Evolutionary conservation across 1,140 invertebrate genomes (phyloP).

Genomic region (Drosophila miranda): DNA sequence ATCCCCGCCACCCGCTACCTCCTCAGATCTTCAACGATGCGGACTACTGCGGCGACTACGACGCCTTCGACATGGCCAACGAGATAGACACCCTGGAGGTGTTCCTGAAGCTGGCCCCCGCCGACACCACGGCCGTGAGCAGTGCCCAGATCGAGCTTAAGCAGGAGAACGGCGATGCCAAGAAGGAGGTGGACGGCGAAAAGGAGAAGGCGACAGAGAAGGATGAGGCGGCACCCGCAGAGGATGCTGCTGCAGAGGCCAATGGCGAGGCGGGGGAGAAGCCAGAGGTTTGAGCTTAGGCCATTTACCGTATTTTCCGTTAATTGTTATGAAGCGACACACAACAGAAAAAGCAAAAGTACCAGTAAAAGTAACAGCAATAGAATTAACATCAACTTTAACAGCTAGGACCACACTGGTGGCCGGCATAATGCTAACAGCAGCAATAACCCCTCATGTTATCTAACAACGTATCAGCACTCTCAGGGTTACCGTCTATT

Average conservation of each 20-base stretch:
- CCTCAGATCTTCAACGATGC: slow-evolving; percentile 97
- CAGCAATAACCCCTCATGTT: slow-evolving; percentile 61
- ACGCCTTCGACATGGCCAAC: slow-evolving; percentile 95
- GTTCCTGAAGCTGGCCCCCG: slow-evolving; percentile 88
- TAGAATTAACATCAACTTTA: slow-evolving; percentile 50
- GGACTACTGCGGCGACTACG: slow-evolving; percentile 96
- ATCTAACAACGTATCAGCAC: slow-evolving; percentile 62
- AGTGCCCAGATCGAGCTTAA: slow-evolving; percentile 83
- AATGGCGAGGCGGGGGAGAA: slow-evolving; percentile 40
- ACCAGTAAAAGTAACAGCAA: slow-evolving; percentile 37
- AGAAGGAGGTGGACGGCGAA: slow-evolving; percentile 56
- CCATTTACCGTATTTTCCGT: slow-evolving; percentile 68
- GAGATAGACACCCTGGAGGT: slow-evolving; percentile 94
- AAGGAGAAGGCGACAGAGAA: slow-evolving; percentile 35
- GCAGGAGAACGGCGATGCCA: slow-evolving; percentile 68
- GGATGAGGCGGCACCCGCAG: slow-evolving; percentile 49
- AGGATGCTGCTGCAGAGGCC: slow-evolving; percentile 22
- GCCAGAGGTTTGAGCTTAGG: slow-evolving; percentile 72
- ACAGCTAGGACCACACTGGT: slow-evolving; percentile 29
- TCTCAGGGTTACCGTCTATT: slow-evolving; percentile 21
- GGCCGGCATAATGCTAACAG: slow-evolving; percentile 35
- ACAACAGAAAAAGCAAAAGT: slow-evolving; percentile 51
- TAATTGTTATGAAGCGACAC: slow-evolving; percentile 64
- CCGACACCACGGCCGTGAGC: slow-evolving; percentile 82
- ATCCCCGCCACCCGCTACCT: slow-evolving; percentile 87